Conservation (phyloP, 2,888 invertebrate genomes). For the Diaprepes abbreviatus region DNA sequence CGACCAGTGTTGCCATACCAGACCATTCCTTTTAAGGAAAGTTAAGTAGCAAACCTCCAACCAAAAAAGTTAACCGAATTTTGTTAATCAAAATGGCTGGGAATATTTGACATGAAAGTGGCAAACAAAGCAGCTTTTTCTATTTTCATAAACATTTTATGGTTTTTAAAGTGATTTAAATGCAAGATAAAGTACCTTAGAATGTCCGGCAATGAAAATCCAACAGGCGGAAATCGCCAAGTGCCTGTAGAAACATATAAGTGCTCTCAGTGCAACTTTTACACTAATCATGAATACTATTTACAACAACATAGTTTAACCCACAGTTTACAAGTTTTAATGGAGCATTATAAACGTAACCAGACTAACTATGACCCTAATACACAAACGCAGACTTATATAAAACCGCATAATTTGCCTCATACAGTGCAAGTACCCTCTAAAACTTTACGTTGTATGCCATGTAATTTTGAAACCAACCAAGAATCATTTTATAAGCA, state of each 20-base stretch:
- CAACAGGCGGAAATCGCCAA: conserved; percentile 32
- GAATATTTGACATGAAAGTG: conserved; percentile 21
- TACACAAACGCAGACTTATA: conserved; percentile 17
- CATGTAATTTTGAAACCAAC: conserved; percentile 41
- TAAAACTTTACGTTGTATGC: conserved; percentile 27
- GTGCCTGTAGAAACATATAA: conserved; percentile 46
- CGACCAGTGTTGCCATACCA: neutral
- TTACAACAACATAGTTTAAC: conserved; percentile 45
- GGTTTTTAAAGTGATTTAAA: conserved; percentile 14
- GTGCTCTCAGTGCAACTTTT: conserved; percentile 48
- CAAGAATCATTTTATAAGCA: conserved; percentile 42
- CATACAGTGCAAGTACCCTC: conserved; percentile 8
- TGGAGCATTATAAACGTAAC: conserved; percentile 43
- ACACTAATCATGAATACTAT: conserved; percentile 49
- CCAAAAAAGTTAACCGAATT: neutral
- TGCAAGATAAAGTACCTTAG: conserved; percentile 5
- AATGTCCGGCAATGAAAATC: conserved; percentile 44
- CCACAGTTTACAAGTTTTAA: conserved; percentile 41
- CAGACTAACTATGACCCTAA: conserved; percentile 23
- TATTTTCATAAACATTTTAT: conserved; percentile 25
- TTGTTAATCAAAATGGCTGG: neutral
- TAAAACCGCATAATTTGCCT: conserved; percentile 17
- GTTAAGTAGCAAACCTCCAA: neutral
- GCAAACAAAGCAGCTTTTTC: conserved; percentile 39
- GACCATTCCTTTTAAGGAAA: neutral